A percentile compares a stretch with the other conserved stretches of the same genome.
Evolutionary conservation across 2,888 invertebrate species (phyloP).

Genomic region (Drosophila maculinotata): DNA sequence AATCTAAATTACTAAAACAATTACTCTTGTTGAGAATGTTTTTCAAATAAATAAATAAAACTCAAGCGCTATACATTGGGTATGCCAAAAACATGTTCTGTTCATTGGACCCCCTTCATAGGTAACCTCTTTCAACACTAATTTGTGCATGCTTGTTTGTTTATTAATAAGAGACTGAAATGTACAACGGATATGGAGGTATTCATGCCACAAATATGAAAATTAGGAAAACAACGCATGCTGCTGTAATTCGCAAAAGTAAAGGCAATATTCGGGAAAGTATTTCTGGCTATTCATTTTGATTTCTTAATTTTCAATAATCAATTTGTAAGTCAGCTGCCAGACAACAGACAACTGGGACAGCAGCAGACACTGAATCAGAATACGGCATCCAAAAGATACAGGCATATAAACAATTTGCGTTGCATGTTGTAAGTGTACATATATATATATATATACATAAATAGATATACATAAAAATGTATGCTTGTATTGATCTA

Average conservation of each 20-base stretch:
- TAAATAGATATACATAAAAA: background rate
- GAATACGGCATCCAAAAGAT: slow-evolving; percentile 17
- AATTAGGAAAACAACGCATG: background rate
- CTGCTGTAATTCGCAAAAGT: slow-evolving; percentile 10
- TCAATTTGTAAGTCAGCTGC: slow-evolving; percentile 30
- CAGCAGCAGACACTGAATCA: slow-evolving; percentile 16
- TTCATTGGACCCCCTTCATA: slow-evolving; percentile 16
- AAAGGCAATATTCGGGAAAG: slow-evolving; percentile 1
- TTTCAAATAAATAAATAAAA: background rate
- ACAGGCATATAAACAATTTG: slow-evolving; percentile 37
- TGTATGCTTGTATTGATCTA: slow-evolving; percentile 36
- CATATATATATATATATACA: slow-evolving; percentile 3
- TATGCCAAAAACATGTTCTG: too few species aligned
- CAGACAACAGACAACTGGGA: slow-evolving; percentile 22
- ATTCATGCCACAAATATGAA: background rate
- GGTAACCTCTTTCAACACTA: slow-evolving; percentile 13
- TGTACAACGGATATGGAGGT: slow-evolving; percentile 4
- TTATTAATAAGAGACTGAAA: slow-evolving; percentile 42
- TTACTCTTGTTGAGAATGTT: too few species aligned
- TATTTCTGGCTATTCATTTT: slow-evolving; percentile 32
- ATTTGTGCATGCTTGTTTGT: slow-evolving; percentile 31
- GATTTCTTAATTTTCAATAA: slow-evolving; percentile 45
- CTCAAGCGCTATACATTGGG: too few species aligned
- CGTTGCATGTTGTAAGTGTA: slow-evolving; percentile 34
- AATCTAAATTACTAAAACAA: background rate